Evolutionary conservation across 2,888 invertebrate genomes (phyloP), one percentile per base, ranked within the genome.

Genomic region (Amiota communis): DNA sequence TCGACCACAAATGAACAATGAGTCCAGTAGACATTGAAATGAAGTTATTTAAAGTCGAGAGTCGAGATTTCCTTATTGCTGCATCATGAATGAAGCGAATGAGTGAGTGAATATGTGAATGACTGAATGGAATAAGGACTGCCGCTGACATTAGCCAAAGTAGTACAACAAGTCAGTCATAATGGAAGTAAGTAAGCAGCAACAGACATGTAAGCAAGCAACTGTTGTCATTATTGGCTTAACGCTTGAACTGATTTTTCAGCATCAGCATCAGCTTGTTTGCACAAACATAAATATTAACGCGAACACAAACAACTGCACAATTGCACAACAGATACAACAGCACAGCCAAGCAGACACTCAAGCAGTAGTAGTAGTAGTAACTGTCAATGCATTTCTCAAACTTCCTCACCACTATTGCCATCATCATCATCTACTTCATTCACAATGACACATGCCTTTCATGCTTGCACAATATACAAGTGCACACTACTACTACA

Each of bases 201-300:
- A 36, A 6, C 36, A 36, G 36, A 36, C 36, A 36, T 36, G 36
- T 36, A 36, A 36, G 36, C 6, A 36, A 36, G 63, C 15, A n/a
- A 63, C 12, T 63, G 36, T 63, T 63, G 63, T 36, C 20, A 63
- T 63, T 63, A 63, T 63, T 63, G 63, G 63, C 63, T 63, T 63
- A 46, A 47, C 46, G 47, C 63, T 36, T 63, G n/a, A 63, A 63
- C 63, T 63, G 63, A 63, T 63, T 74, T 74, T 68, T 68, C 36
- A 36, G 36, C 36, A 36, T 36, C 36, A 36, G 68, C 68, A 71
- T 70, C 70, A 64, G 20, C 69, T 53, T 64, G 68, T 51, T 63
- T 61, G 20, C 61, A 61, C 23, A 49, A 20, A 61, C 49, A 61
- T 20, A 59, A 49, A 59, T 61, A 71, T 59, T 46, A 48, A 61